Evolutionary conservation across 1,140 invertebrate species (phyloP), one percentile per base, ranked within the genome.

Genomic region (Saxidomus purpurata): DNA sequence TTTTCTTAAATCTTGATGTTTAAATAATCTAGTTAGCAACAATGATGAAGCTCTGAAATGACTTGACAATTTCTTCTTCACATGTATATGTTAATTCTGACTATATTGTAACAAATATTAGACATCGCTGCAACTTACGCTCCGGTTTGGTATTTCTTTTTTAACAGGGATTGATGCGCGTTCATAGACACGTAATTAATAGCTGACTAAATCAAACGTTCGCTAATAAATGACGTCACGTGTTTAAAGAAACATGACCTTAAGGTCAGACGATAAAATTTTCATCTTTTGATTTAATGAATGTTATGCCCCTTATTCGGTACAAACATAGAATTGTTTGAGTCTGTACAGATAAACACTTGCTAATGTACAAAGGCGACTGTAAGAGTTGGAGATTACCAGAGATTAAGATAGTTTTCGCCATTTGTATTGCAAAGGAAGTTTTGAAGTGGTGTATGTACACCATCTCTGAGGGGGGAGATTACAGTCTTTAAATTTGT

Each of bases 261-360:
- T 34, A 49, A 52, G 86, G 86, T 88, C 77, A 88, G 74, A 79
- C 76, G 86, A 81, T 81, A 88, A 81, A 80, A 88, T 81, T 61
- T 80, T 88, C 86, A 88, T 80, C 86, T 88, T 88, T 88, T 88
- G 86, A 88, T 88, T 77, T 88, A 69, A 69, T 52, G 76, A 88
- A 55, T 88, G 86, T 80, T 80, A 55, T 77, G 43, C 38, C 86
- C 43, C 55, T 81, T 34, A n/a, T 81, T 36, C 36, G 52, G 74
- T 69, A 43, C 77, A 88, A 88, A 88, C 86, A 88, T 55, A 81
- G 61, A 88, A 81, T 71, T 88, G 86, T 88, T 88, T 80, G 61
- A 88, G 61, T 74, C 38, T 40, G 22, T 52, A 38, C 36, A 88
- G 76, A 55, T 88, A 88, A 80, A 88, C 86, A 88, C 76, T 80